Conservation (phyloP, 2,888 invertebrate genomes). For the Nemoura dubitans region DNA sequence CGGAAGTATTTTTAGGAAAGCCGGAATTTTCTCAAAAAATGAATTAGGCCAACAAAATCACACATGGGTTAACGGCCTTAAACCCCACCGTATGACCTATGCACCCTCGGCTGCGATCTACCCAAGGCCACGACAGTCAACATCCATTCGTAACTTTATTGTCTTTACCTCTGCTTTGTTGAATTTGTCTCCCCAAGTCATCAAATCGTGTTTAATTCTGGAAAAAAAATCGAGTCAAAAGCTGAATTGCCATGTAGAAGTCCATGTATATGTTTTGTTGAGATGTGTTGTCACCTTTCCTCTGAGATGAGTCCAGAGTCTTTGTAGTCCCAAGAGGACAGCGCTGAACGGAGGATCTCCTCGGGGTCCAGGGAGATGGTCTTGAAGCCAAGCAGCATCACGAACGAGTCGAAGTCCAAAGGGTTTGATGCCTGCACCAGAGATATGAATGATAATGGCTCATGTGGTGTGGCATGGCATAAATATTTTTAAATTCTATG, state of each 20-base stretch:
- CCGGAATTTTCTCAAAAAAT: no score
- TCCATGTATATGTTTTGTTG: no score
- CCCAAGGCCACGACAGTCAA: no score
- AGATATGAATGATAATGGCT: slow-evolving; percentile 29
- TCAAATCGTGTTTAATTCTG: slow-evolving; percentile 72
- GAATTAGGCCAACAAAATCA: no score
- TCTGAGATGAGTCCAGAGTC: slow-evolving; percentile 71
- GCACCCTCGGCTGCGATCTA: no score
- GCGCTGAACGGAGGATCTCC: slow-evolving; percentile 69
- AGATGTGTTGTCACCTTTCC: slow-evolving; percentile 63
- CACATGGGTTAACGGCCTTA: no score
- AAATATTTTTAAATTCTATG: no score
- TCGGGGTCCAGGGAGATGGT: slow-evolving; percentile 72
- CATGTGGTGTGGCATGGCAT: not conserved
- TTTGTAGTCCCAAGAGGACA: slow-evolving; percentile 72
- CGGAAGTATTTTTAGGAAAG: no score
- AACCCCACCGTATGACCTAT: no score
- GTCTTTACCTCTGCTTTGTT: slow-evolving; percentile 66
- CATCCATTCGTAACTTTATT: no score
- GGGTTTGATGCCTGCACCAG: slow-evolving; percentile 64
- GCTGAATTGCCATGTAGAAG: no score
- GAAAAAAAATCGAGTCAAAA: no score
- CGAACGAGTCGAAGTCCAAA: slow-evolving; percentile 71
- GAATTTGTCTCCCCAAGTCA: slow-evolving; percentile 73
- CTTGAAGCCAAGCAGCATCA: slow-evolving; percentile 68